Conservation (phyloP, 1,140 invertebrate genomes). For the Neuroterus valhalla region DNA sequence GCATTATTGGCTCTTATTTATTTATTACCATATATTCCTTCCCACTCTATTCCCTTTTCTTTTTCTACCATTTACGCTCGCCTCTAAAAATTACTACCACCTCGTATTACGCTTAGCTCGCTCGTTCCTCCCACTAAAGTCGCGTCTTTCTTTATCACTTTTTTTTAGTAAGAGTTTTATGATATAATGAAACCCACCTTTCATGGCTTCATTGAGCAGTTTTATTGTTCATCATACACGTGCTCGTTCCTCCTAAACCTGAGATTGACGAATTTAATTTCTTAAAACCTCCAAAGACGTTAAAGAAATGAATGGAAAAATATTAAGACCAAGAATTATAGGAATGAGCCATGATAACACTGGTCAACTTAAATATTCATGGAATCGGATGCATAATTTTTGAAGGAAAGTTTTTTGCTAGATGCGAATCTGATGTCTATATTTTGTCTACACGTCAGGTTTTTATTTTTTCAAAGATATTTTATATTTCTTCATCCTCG, state of each 20-base stretch:
- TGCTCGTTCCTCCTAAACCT: no score
- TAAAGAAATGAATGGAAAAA: no score
- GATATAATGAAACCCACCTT: conserved; percentile 26
- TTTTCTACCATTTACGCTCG: not conserved
- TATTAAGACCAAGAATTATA: no score
- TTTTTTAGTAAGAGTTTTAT: conserved; percentile 15
- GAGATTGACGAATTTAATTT: not conserved
- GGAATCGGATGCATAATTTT: no score
- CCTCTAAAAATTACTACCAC: not conserved
- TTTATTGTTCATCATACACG: not conserved
- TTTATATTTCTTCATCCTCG: no score
- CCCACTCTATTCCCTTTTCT: not conserved
- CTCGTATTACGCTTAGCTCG: not conserved
- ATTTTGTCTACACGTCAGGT: no score
- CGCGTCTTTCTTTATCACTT: conserved; percentile 15
- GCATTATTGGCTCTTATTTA: conserved; percentile 66
- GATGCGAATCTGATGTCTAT: no score
- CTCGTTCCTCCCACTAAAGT: conserved; percentile 24
- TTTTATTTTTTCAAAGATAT: no score
- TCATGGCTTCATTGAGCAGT: conserved; percentile 36
- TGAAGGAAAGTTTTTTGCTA: no score
- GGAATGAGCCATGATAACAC: no score
- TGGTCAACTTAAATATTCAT: no score
- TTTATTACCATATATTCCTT: conserved; percentile 58
- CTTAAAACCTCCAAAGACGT: no score